Base-by-base conservation (phyloP, 2,797 vertebrate genomes). In the Botia almorhae region DNA sequence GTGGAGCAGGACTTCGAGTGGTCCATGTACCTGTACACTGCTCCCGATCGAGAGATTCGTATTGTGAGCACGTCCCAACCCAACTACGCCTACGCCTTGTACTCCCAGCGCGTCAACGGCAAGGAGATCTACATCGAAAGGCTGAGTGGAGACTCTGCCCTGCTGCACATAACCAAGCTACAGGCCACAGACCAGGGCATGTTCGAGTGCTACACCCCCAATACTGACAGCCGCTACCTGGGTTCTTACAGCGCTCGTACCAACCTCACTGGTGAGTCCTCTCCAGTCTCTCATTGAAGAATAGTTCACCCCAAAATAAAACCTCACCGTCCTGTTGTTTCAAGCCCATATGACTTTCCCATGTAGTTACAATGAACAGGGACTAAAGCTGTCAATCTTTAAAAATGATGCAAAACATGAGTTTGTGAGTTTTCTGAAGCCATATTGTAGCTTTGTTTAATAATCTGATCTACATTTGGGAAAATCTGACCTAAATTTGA, bases 181-280 rank as follows among this genome's bases (percentile, higher is more conserved):
- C 94, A 93, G 93, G 89, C 89, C 64, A 82, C 69, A 8, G 97
- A 98, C 29, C 88, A 96, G 14, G 97, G 96, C 1, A 87, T 94
- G 86, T 97, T 96, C 0, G 96, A 98, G 90, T 99, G 97, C 84
- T 93, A 96, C 92, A 97, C 96, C 0, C 96, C 96, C 16, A 97
- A 90, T 91, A 96, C 96, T 0, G 95, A 96, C 0, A 90, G 70
- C 0, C 87, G 14, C 1, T 96, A 95, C 91, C 90, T 94, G 10
- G 96, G 96, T 33, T 94, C 81, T 81, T 96, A 97, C 90, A 96
- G 93, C 0, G 96, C 94, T 1, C 94, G 93, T 75, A 95, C 91
- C 58, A 93, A 91, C 84, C 93, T 97, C 73, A 94, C 89, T 0
- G 96, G 96, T 98, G 85, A 90, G 95, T 89, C 70, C 61, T n/a